Percentiles rank a stretch among this genome's conserved stretches.
These are phyloP conservation scores for Alouatta palliata DNA, from an alignment of 2,113 vertebrate species.

Conservation along the genomic window DNA sequence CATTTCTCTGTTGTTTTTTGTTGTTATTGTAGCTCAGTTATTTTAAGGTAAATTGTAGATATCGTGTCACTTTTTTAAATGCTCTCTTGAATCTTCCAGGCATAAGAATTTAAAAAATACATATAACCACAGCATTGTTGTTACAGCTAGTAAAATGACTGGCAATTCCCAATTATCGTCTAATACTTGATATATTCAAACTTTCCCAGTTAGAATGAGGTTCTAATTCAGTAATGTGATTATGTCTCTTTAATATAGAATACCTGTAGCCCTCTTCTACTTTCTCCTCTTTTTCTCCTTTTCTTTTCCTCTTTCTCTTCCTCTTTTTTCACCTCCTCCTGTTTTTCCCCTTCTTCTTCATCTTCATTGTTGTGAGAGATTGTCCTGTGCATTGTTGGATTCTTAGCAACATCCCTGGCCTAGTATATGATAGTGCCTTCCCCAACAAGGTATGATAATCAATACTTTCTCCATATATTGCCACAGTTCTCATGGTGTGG, in stretches of 20 bases:
- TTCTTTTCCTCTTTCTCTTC: background rate
- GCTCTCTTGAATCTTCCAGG: background rate
- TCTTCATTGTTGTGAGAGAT: background rate
- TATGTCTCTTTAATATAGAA: background rate
- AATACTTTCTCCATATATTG: background rate
- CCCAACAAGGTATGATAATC: background rate
- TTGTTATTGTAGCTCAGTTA: background rate
- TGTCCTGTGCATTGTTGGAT: background rate
- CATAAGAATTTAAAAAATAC: background rate
- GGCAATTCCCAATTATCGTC: background rate
- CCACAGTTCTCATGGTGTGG: background rate
- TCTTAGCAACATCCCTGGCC: background rate
- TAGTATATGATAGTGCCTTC: background rate
- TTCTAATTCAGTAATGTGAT: background rate
- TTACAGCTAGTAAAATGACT: background rate
- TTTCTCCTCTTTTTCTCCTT: background rate
- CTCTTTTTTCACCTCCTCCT: background rate
- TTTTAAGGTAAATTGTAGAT: slow-evolving; percentile 3
- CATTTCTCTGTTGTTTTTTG: background rate
- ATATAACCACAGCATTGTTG: background rate
- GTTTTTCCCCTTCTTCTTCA: background rate
- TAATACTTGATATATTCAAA: background rate
- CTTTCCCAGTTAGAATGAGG: background rate
- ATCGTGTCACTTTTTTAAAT: background rate
- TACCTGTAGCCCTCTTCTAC: background rate